Base-by-base conservation (phyloP, 2,797 vertebrate genomes). In the Chlorospingus flavigularis region DNA sequence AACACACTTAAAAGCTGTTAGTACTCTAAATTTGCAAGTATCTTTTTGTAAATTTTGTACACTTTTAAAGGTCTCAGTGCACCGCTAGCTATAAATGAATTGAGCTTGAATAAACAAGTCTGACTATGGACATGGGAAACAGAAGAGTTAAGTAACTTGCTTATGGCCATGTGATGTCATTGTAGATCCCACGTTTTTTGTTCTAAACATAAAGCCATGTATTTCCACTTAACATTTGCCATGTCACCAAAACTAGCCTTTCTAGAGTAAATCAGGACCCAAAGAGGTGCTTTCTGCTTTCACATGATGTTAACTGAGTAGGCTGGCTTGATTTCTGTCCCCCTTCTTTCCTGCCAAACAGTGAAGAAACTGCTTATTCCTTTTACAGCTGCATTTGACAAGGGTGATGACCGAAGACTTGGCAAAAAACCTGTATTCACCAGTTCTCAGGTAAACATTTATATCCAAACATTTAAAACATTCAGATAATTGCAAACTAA, bases 371-470 rank as follows among this genome's bases (percentile, higher is more conserved):
- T 93, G 35, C 90, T 92, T 33, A 91, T 86, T 95, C 58, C 31
- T 96, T 94, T 90, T 93, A 70, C 96, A 99, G 99, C 98, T 97
- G 99, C 99, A 91, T 98, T 99, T 98, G 99, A 99, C 98, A 99
- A 98, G 97, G 99, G 99, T 74, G 99, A 99, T 98, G 98, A 98
- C 96, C 98, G 98, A 97, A 98, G 98, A 97, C 98, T 99, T 92
- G 97, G 98, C 90, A 99, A 98, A 98, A 99, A 98, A 95, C 99
- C 98, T 58, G 93, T 99, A 81, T 99, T 99, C 96, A 98, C 97
- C 88, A 99, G 99, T 97, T 99, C 99, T 93, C 99, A 99, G 99
- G 99, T 99, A 98, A 98, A 91, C 48, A 31, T 67, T 91, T 57
- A 35, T 53, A 73, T 42, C 28, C 72, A 82, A 86, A 60, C 3